These are phyloP conservation scores for Scotopteryx bipunctaria DNA, from an alignment of 2,888 invertebrate species.

Conservation along the genomic window DNA sequence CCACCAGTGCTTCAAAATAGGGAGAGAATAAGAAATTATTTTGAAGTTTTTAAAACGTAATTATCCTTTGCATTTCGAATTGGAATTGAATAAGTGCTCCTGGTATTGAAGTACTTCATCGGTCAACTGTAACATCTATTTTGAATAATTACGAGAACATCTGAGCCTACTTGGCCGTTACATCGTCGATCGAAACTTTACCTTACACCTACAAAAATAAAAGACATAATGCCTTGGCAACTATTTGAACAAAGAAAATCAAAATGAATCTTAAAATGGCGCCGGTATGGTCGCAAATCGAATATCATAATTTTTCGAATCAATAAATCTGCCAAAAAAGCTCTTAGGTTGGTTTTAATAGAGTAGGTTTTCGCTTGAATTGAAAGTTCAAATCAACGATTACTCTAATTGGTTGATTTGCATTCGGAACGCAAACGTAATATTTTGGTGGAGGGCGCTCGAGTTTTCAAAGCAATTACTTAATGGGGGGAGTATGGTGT, in stretches of 20 bases:
- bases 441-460: slow-evolving; percentile 29
- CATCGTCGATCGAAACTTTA: slow-evolving; percentile 5
- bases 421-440: slow-evolving; percentile 45
- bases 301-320: not conserved
- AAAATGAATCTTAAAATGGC: slow-evolving; percentile 24
- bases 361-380: slow-evolving; percentile 34
- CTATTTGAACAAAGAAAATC: slow-evolving; percentile 5
- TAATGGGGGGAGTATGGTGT: slow-evolving; percentile 17
- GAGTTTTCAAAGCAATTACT: slow-evolving; percentile 35
- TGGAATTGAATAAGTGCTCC: too few relatives aligned
- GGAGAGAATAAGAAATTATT: too few relatives aligned
- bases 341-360: slow-evolving; percentile 10
- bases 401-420: slow-evolving; percentile 61
- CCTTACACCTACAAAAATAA: slow-evolving; percentile 14
- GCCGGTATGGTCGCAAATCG: slow-evolving; percentile 12
- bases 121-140: slow-evolving; percentile 57
- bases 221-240: not conserved
- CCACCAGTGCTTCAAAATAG: too few relatives aligned
- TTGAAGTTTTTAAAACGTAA: too few relatives aligned
- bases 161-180: not conserved
- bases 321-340: not conserved
- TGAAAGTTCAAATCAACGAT: slow-evolving; percentile 32
- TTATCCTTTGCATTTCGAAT: too few relatives aligned
- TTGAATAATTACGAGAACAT: slow-evolving; percentile 72
- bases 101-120: too few relatives aligned